Evolutionary conservation across 2,113 vertebrate species (phyloP).

Genomic region (Pteruthius melanotis): DNA sequence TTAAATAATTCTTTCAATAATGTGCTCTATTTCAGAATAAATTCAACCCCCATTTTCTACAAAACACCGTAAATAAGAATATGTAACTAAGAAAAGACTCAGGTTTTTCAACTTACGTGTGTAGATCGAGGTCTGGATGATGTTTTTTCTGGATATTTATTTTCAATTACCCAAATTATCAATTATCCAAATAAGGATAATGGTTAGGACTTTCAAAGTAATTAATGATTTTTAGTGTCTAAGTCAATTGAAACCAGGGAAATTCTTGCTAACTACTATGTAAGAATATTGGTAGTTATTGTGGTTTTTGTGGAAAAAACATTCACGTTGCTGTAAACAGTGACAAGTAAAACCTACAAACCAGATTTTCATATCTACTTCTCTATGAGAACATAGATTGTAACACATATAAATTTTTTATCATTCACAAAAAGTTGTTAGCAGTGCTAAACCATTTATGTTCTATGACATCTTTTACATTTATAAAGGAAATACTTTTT

Average conservation of each 20-base stretch:
- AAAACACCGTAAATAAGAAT: background rate
- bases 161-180: background rate
- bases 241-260: background rate
- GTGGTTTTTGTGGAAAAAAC: background rate
- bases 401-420: background rate
- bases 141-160: background rate
- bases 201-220: background rate
- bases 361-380: background rate
- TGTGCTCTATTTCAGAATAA: background rate
- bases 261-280: background rate
- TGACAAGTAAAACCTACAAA: background rate
- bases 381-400: background rate
- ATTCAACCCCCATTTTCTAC: background rate
- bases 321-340: background rate
- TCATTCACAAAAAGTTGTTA: background rate
- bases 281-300: background rate
- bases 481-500: background rate
- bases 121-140: background rate
- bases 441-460: background rate
- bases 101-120: rapidly evolving
- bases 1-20: background rate
- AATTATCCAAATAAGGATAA: background rate
- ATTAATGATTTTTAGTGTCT: background rate
- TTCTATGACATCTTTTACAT: background rate
- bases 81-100: background rate